Conservation (phyloP, 2,797 vertebrate species). For the Distichodus sexfasciatus region DNA sequence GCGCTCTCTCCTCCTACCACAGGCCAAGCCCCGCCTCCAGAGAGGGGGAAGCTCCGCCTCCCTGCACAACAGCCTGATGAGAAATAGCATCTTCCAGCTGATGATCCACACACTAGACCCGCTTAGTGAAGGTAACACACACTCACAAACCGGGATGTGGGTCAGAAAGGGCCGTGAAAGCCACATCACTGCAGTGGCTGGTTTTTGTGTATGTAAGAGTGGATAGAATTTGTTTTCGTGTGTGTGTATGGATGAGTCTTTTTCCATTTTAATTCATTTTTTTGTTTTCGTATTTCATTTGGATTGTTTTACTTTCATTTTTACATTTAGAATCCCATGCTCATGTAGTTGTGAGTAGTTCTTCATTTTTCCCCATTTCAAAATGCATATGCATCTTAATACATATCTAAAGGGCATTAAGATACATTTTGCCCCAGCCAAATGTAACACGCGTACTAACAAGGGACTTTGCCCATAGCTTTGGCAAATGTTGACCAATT, state of each 20-base stretch:
- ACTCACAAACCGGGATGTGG: too few species aligned
- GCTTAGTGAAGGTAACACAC: conserved; percentile 89
- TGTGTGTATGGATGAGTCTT: not conserved
- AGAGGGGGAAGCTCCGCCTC: conserved; percentile 96
- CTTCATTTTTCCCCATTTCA: too few species aligned
- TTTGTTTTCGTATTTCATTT: not conserved
- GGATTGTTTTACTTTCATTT: not conserved
- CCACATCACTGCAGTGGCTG: not conserved
- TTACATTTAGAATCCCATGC: not conserved
- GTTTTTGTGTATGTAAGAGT: not conserved
- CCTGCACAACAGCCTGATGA: conserved; percentile 97
- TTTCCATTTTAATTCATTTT: not conserved
- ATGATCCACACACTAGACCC: conserved; percentile 99
- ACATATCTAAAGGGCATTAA: too few species aligned
- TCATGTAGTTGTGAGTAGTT: too few species aligned
- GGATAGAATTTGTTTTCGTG: not conserved
- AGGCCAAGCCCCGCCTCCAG: conserved; percentile 93
- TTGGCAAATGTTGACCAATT: too few species aligned
- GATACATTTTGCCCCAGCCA: too few species aligned
- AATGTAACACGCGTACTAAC: too few species aligned
- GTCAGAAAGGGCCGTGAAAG: too few species aligned
- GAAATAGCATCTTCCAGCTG: conserved; percentile 98
- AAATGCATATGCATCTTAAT: too few species aligned
- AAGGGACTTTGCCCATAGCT: too few species aligned
- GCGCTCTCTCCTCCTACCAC: conserved; percentile 51